Conservation (phyloP, 2,797 vertebrate species). For the Sebastes reedi region DNA sequence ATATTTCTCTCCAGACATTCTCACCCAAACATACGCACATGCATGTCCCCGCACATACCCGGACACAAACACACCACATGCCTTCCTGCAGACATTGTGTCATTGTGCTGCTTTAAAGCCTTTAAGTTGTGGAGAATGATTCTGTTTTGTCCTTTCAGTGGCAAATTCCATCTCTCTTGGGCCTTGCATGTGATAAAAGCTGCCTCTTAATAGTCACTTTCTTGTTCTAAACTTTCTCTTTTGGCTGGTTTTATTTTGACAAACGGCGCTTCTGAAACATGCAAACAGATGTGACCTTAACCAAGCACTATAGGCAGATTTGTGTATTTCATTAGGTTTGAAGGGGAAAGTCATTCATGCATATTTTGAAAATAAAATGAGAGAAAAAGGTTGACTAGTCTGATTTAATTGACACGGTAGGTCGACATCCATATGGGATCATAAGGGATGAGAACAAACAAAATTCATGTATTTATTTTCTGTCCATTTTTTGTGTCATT, state of each 20-base stretch:
- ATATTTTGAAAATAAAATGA: not conserved
- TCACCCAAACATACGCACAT: not conserved
- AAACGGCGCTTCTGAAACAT: slow-evolving; percentile 22
- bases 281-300: slow-evolving; percentile 61
- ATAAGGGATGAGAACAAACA: too few relatives aligned
- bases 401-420: not conserved
- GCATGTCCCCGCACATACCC: too few relatives aligned
- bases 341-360: slow-evolving; percentile 37
- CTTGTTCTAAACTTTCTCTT: slow-evolving; percentile 4
- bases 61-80: not conserved
- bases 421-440: too few relatives aligned
- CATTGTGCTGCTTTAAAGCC: slow-evolving; percentile 7
- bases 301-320: slow-evolving; percentile 12
- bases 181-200: slow-evolving; percentile 41
- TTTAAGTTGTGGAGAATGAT: slow-evolving; percentile 51
- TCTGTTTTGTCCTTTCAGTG: slow-evolving; percentile 60
- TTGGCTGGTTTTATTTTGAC: slow-evolving; percentile 45
- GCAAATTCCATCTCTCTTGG: slow-evolving; percentile 17
- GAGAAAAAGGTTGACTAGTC: too few relatives aligned
- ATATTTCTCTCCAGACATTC: not conserved
- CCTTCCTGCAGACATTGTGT: not conserved
- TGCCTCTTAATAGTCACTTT: slow-evolving; percentile 32
- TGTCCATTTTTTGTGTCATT: too few relatives aligned
- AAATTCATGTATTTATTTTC: too few relatives aligned
- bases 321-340: slow-evolving; percentile 32